phyloP scores from a whole-genome alignment of 1,140 invertebrate genomes.

The Brachystomella parvula region DNA sequence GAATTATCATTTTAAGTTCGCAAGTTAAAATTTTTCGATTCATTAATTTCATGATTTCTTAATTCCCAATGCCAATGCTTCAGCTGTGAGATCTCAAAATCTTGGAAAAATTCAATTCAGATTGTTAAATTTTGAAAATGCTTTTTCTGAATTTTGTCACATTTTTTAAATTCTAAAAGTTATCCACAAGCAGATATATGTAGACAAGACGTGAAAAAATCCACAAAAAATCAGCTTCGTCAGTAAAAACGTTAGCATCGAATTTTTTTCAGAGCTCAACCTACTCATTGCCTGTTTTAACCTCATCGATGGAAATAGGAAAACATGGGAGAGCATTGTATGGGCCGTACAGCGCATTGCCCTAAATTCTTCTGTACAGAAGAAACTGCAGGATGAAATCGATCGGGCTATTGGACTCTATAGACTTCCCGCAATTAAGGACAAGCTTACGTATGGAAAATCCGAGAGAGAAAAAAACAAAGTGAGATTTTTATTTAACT shows the following conservation, averaged over 20 bases:
- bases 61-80: no score
- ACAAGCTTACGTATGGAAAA: not conserved
- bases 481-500: not conserved
- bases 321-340: slow-evolving; percentile 43
- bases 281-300: not conserved
- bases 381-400: slow-evolving; percentile 41
- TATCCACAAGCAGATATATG: no score
- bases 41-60: no score
- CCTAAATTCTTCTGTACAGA: slow-evolving; percentile 42
- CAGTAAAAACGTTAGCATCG: no score
- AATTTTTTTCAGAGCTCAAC: not conserved
- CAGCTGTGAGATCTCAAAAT: no score
- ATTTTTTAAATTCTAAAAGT: no score
- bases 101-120: no score
- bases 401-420: slow-evolving; percentile 39
- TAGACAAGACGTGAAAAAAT: no score
- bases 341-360: slow-evolving; percentile 44
- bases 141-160: no score
- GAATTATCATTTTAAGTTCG: no score
- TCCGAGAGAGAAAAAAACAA: not conserved
- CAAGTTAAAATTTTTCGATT: no score
- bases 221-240: no score
- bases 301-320: slow-evolving; percentile 40
- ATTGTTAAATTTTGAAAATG: not conserved
- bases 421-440: slow-evolving; percentile 8